Evolutionary conservation across 2,888 invertebrate genomes (phyloP).

Genomic region (Thymelicus sylvestris): DNA sequence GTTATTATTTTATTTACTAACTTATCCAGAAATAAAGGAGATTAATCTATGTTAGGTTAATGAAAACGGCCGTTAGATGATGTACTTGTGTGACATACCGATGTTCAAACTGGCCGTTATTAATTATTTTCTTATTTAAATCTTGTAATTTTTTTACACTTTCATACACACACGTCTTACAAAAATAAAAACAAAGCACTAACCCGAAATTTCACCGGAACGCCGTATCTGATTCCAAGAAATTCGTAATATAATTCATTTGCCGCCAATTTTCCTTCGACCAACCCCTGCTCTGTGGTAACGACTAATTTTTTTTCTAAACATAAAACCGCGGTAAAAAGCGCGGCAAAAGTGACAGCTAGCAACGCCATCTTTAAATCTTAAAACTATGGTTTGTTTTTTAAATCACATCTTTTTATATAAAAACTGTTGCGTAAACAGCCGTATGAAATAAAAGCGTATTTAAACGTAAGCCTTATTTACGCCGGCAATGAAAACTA

Average conservation of each 20-base stretch:
- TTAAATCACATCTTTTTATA: constrained; percentile 37
- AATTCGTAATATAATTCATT: constrained; percentile 71
- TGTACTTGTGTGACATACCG: no score
- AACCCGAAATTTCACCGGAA: constrained; percentile 68
- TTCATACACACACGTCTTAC: background rate
- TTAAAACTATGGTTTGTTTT: constrained; percentile 33
- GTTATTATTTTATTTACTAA: no score
- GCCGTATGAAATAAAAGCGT: background rate
- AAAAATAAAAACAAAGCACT: constrained; percentile 46
- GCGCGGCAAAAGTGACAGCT: constrained; percentile 49
- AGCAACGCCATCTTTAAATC: constrained; percentile 32
- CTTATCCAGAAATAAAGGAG: no score
- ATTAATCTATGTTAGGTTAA: no score
- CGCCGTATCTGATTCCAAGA: constrained; percentile 69
- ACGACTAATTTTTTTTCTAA: constrained; percentile 60
- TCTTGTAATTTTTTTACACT: no score
- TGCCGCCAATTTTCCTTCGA: constrained; percentile 65
- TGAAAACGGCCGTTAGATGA: no score
- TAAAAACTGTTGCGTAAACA: constrained; percentile 22
- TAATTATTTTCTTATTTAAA: no score
- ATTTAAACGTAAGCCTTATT: constrained; percentile 16
- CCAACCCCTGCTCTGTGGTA: constrained; percentile 66
- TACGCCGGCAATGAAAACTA: constrained; percentile 4
- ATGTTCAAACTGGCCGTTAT: no score
- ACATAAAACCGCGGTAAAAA: constrained; percentile 49